A percentile compares a stretch with the other conserved stretches of the same genome.
These are phyloP conservation scores for Enteromius viviparus DNA, from an alignment of 2,797 vertebrate genomes.

Conservation along the genomic window DNA sequence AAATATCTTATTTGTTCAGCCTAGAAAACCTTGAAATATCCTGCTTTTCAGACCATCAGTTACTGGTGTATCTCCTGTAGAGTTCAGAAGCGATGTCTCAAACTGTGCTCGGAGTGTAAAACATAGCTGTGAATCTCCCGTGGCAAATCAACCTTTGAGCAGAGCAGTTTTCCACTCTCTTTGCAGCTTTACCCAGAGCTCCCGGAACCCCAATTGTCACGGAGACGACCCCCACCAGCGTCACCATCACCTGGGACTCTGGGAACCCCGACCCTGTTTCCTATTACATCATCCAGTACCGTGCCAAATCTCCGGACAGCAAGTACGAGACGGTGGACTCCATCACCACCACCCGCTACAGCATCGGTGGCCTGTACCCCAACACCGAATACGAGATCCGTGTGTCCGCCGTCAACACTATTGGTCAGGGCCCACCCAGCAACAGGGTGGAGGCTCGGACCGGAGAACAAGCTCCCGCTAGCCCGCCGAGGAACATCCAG, in stretches of 20 bases:
- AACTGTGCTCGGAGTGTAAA: no score
- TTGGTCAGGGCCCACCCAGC: conserved; percentile 93
- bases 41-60: not conserved
- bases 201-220: conserved; percentile 93
- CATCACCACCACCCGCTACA: conserved; percentile 98
- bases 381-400: conserved; percentile 97
- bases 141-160: not conserved
- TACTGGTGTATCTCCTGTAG: not conserved
- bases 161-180: not conserved
- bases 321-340: conserved; percentile 95
- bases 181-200: conserved; percentile 92
- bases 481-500: conserved; percentile 92
- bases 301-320: conserved; percentile 93
- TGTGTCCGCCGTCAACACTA: conserved; percentile 95
- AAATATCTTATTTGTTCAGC: not conserved
- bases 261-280: conserved; percentile 96
- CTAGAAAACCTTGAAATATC: not conserved
- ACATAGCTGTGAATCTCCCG: not conserved
- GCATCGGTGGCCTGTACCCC: conserved; percentile 96
- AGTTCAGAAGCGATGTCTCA: not conserved
- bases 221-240: conserved; percentile 96
- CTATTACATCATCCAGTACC: conserved; percentile 97
- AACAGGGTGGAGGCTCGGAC: conserved; percentile 92
- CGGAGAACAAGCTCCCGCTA: conserved; percentile 94
- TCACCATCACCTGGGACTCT: conserved; percentile 99